Base-by-base conservation (phyloP, 2,113 vertebrate genomes). In the Prinia subflava region DNA sequence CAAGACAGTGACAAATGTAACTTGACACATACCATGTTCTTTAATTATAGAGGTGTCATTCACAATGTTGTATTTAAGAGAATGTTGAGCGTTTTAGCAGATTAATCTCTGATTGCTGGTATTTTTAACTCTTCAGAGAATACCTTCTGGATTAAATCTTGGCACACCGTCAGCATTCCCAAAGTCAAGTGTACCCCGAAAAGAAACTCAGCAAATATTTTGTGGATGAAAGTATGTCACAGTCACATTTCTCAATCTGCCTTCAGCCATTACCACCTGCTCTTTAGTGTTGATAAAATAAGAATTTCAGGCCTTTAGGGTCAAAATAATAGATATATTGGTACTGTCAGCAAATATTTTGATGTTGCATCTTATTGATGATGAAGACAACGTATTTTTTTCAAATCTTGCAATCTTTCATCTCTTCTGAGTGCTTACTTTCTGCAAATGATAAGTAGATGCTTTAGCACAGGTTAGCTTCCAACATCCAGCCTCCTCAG, bases 21-120 rank as follows among this genome's bases (percentile, higher is more conserved):
- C 94, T 95, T 96, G 93, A 96, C 90, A 94, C 6, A 20, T 71
- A 90, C 41, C 9, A 25, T 95, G 70, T 95, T 96, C 76, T 96
- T 96, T 96, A 97, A 97, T 97, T 97, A 96, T 70, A 84, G 71
- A 95, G 47, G 74, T 96, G 89, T 57, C 78, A 93, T 92, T 95
- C 24, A 84, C 75, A 74, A 67, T 83, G 69, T 65, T 96, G 35
- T 57, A 71, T 93, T 96, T 95, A 95, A 96, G 90, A 86, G 78
- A 62, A 62, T 92, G n/a, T 94, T 28, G 53, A 92, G 39, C 92
- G 70, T 83, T 95, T 94, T 42, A 77, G 52, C 55, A 95, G 94
- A 95, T 92, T 96, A 92, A 96, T 94, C 78, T 96, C 95, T 96
- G 69, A 97, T 96, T 96, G 92, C 60, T 84, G 60, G 27, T 95